These are phyloP conservation scores for Drosophila neonasuta DNA, from an alignment of 2,888 invertebrate genomes.

Conservation along the genomic window DNA sequence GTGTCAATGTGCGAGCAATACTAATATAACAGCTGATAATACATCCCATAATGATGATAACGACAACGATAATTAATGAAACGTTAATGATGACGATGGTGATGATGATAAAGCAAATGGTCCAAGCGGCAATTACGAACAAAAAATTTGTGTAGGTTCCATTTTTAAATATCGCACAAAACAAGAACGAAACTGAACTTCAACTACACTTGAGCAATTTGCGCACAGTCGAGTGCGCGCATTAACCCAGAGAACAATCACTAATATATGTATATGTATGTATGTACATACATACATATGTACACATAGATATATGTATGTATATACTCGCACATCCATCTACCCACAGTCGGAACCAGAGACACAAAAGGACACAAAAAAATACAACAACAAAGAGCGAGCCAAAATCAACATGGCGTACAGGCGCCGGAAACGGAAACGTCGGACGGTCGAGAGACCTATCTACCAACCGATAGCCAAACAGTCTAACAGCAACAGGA, in stretches of 20 bases:
- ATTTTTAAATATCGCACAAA: constrained; percentile 44
- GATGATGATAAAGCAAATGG: constrained; percentile 74
- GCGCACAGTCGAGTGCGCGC: constrained; percentile 77
- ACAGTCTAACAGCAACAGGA: constrained; percentile 59
- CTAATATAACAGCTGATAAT: constrained; percentile 58
- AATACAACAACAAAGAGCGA: constrained; percentile 49
- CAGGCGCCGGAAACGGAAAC: constrained; percentile 75
- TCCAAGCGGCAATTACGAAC: constrained; percentile 63
- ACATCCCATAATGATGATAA: constrained; percentile 23
- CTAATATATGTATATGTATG: constrained; percentile 18
- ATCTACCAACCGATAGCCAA: constrained; percentile 65
- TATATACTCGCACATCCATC: not conserved
- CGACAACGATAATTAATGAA: constrained; percentile 4
- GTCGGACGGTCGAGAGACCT: constrained; percentile 62
- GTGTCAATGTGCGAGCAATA: constrained; percentile 72
- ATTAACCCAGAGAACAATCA: constrained; percentile 69
- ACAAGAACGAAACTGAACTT: constrained; percentile 50
- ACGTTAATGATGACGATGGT: constrained; percentile 33
- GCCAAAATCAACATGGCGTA: constrained; percentile 75
- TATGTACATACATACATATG: constrained; percentile 18
- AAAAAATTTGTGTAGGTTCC: constrained; percentile 57
- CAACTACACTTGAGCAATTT: constrained; percentile 78
- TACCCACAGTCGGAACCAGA: not conserved
- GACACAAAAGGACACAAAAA: constrained; percentile 38
- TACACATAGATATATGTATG: constrained; percentile 11